Percentiles rank a stretch among this genome's conserved stretches.
Conservation (phyloP, 2,113 vertebrate genomes). For the Thomomys bottae region DNA sequence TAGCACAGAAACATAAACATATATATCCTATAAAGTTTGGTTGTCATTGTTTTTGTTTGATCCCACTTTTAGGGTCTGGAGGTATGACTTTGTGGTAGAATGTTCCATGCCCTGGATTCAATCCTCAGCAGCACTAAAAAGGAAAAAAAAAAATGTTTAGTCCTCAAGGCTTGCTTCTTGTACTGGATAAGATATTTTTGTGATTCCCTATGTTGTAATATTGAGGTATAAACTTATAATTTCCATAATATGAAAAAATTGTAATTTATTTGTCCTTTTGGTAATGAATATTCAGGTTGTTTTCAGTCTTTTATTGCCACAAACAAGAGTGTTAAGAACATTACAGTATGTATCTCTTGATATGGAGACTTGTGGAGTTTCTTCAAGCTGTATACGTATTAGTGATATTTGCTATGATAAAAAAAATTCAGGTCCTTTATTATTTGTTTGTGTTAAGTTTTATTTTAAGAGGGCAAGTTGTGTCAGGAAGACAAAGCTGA, state of each 20-base stretch:
- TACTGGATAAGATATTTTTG: not conserved
- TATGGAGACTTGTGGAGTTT: not conserved
- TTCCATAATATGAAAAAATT: not conserved
- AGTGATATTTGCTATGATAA: not conserved
- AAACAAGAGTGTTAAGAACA: not conserved
- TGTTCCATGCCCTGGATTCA: not conserved
- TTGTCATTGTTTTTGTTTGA: slow-evolving; percentile 28
- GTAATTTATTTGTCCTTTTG: not conserved
- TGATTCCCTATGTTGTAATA: not conserved
- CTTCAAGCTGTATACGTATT: not conserved
- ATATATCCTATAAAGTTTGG: not conserved
- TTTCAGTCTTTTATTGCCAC: slow-evolving; percentile 29
- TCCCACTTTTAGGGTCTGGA: not conserved
- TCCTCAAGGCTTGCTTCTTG: not conserved
- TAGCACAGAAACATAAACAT: not conserved
- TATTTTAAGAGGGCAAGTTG: not conserved
- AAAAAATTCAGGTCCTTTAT: slow-evolving; percentile 1
- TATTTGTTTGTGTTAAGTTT: not conserved
- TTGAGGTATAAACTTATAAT: not conserved
- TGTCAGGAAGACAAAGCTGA: not conserved
- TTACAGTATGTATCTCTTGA: not conserved
- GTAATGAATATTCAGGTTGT: not conserved
- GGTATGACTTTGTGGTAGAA: not conserved
- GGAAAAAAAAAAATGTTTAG: not conserved
- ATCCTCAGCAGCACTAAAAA: not conserved